phyloP scores from a whole-genome alignment of 1,140 invertebrate genomes.

The Pantala flavescens region DNA sequence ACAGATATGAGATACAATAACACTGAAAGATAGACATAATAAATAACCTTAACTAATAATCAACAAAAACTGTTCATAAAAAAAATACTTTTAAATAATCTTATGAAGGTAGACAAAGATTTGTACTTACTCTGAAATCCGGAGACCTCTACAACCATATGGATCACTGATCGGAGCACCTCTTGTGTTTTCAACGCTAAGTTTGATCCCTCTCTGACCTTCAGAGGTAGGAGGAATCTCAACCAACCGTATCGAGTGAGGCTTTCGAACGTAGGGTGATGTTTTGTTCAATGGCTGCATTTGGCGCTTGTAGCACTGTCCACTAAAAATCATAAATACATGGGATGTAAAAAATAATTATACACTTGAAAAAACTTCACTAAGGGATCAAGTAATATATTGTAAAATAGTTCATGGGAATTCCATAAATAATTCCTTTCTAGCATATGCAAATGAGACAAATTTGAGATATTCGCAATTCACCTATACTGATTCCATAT shows the following conservation, averaged over 20 bases:
- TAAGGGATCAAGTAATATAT: too few relatives aligned
- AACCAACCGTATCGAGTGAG: constrained; percentile 68
- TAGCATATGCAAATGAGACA: too few relatives aligned
- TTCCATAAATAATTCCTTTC: too few relatives aligned
- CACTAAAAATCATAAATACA: constrained; percentile 32
- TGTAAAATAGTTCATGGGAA: too few relatives aligned
- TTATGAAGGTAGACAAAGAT: neutral
- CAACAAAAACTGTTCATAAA: too few relatives aligned
- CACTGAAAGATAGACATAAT: too few relatives aligned
- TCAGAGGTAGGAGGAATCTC: constrained; percentile 53
- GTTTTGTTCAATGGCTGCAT: constrained; percentile 50
- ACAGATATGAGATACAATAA: too few relatives aligned
- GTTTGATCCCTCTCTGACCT: constrained; percentile 45
- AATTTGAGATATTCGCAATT: too few relatives aligned
- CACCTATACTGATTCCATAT: too few relatives aligned
- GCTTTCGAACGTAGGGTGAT: constrained; percentile 35
- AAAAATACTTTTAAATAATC: neutral
- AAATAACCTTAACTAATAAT: too few relatives aligned
- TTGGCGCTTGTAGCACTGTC: constrained; percentile 50
- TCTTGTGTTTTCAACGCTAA: constrained; percentile 41
- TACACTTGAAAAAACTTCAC: too few relatives aligned
- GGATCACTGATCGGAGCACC: constrained; percentile 22
- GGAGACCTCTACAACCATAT: constrained; percentile 35
- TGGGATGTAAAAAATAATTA: too few relatives aligned
- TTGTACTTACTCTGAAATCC: constrained; percentile 48